Percentiles rank a stretch among this genome's conserved stretches.
phyloP scores from a whole-genome alignment of 2,888 invertebrate genomes.

The Cosmia trapezina region DNA sequence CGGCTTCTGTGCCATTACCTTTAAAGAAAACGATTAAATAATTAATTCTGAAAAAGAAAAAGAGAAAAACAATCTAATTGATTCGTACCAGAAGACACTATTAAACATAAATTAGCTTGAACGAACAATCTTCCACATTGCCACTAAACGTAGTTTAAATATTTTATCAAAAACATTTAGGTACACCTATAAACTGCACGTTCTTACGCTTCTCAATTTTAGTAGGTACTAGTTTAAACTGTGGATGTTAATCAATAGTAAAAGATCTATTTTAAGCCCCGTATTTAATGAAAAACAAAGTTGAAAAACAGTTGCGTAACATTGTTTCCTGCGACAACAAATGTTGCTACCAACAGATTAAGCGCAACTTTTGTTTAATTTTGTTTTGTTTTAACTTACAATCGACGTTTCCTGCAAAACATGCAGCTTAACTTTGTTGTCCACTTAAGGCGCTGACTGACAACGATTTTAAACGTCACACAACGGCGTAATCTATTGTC shows the following conservation, averaged over 20 bases:
- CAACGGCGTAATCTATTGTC: too few relatives aligned
- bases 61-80: neutral
- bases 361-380: neutral
- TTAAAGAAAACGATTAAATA: neutral
- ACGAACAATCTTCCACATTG: conserved; percentile 58
- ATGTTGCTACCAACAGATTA: neutral
- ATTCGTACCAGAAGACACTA: conserved; percentile 30
- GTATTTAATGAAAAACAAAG: neutral
- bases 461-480: too few relatives aligned
- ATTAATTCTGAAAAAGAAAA: neutral
- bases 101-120: conserved; percentile 28
- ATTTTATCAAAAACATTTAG: conserved; percentile 1
- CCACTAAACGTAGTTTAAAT: conserved; percentile 24
- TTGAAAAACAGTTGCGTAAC: neutral
- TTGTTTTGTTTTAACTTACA: neutral
- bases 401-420: neutral
- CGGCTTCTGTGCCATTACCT: conserved; percentile 16
- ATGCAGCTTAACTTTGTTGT: neutral
- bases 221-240: conserved; percentile 20
- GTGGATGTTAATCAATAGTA: conserved; percentile 9
- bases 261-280: neutral
- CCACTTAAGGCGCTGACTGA: too few relatives aligned
- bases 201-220: conserved; percentile 7
- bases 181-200: too few relatives aligned
- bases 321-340: neutral